These are phyloP conservation scores for Hystrix cristata DNA, from an alignment of 2,113 vertebrate species.

Conservation along the genomic window DNA sequence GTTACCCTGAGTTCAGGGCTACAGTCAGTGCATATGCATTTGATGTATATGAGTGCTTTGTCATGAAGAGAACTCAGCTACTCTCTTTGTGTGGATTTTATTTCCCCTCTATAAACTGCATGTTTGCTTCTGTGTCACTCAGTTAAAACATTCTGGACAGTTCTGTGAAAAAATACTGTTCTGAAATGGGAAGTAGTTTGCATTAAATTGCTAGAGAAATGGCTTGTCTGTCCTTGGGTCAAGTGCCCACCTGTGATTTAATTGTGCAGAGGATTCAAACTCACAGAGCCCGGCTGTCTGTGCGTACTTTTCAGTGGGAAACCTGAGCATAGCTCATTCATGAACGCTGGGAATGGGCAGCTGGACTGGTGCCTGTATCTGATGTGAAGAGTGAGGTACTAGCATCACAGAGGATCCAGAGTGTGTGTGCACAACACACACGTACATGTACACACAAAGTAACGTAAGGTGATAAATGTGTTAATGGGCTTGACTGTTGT, in stretches of 20 bases:
- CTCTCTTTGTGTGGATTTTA: neutral
- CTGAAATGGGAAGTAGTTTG: neutral
- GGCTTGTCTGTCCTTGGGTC: neutral
- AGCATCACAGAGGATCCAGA: neutral
- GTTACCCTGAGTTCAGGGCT: neutral
- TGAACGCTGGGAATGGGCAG: neutral
- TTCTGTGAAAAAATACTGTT: neutral
- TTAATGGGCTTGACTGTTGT: neutral
- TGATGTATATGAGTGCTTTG: neutral
- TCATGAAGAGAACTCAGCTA: neutral
- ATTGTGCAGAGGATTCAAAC: neutral
- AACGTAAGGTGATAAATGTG: neutral
- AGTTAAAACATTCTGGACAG: neutral
- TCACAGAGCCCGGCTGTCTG: neutral
- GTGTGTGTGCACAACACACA: neutral
- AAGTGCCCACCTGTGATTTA: neutral
- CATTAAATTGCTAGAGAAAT: neutral
- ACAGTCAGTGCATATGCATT: neutral
- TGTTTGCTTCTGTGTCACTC: neutral
- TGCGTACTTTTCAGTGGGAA: neutral
- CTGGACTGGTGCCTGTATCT: neutral
- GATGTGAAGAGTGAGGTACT: neutral
- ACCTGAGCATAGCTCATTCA: neutral
- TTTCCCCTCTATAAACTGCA: neutral
- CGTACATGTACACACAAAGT: neutral